Base-by-base conservation (phyloP, 2,888 invertebrate species). In the Hoplodrina blanda region DNA sequence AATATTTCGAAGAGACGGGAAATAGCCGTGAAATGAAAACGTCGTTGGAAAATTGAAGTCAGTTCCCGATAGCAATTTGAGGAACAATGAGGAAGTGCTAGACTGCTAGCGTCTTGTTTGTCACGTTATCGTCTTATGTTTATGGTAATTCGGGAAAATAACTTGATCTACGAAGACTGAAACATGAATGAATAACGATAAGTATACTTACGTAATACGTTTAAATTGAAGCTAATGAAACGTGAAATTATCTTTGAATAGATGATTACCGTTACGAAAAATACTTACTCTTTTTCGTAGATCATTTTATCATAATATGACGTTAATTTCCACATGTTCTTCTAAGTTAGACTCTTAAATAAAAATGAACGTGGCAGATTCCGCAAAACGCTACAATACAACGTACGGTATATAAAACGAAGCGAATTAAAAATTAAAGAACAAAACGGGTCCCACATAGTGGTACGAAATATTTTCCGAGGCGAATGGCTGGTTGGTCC, bases 1-100 rank as follows among this genome's bases (percentile, higher is more conserved):
- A 80, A 78, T 81, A 84, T 86, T 78, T 82, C 79, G 69, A 78
- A 67, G 69, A 81, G 76, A 82, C 78, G 59, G 83, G 82, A 88
- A 91, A 91, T 88, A 87, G 82, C 87, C 90, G 88, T 89, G 87
- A 92, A 92, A 92, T 90, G 85, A 91, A 87, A 55, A 82, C 79
- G 79, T 86, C 85, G 86, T 85, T 84, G 76, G 80, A 82, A 91
- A 91, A 90, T 89, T 89, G 86, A 90, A 89, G 91, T 87, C 86
- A 85, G 78, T 86, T 86, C 62, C 71, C 79, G 73, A 83, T 83
- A 71, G 69, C 81, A 81, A 84, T 83, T 82, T 75, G 57, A 70
- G 64, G 71, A 62, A 73, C 72, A 78, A 77, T 19, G 54, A 30
- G 61, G 65, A 67, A 68, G 62, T 66, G 63, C 37, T 41, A 63